A percentile compares a stretch with the other conserved stretches of the same genome.
Conservation (phyloP, 1,140 invertebrate species). For the Panulirus ornatus region DNA sequence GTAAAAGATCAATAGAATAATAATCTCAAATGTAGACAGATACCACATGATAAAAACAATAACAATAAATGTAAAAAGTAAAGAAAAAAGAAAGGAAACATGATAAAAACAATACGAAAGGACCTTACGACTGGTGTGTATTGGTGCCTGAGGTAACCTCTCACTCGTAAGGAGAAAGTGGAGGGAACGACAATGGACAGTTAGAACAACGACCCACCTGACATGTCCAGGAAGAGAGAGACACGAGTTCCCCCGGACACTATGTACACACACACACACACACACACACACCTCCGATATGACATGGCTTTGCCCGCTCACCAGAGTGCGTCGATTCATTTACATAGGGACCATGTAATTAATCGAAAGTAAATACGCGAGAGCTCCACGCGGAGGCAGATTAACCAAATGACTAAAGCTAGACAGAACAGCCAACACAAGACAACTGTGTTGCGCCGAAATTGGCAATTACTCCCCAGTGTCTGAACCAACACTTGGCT, state of each 20-base stretch:
- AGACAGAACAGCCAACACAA: not conserved
- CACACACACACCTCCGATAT: not conserved
- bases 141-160: no score
- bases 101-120: not conserved
- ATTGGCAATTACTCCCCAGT: slow-evolving; percentile 25
- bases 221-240: not conserved
- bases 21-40: not conserved
- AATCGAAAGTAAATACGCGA: slow-evolving; percentile 42
- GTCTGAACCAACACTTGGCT: slow-evolving; percentile 1
- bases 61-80: not conserved
- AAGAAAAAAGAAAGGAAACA: not conserved
- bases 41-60: not conserved
- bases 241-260: not conserved
- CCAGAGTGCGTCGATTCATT: slow-evolving; percentile 10
- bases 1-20: not conserved
- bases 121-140: no score
- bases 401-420: not conserved
- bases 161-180: no score
- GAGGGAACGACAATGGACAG: no score
- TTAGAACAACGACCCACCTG: not conserved
- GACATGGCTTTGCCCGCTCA: not conserved
- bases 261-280: no score
- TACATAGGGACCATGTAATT: slow-evolving; percentile 32
- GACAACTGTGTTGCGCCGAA: slow-evolving; percentile 9
- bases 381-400: not conserved